Evolutionary conservation across 1,140 invertebrate species (phyloP), one percentile per base, ranked within the genome.

Genomic region (Schmidtea mediterranea): DNA sequence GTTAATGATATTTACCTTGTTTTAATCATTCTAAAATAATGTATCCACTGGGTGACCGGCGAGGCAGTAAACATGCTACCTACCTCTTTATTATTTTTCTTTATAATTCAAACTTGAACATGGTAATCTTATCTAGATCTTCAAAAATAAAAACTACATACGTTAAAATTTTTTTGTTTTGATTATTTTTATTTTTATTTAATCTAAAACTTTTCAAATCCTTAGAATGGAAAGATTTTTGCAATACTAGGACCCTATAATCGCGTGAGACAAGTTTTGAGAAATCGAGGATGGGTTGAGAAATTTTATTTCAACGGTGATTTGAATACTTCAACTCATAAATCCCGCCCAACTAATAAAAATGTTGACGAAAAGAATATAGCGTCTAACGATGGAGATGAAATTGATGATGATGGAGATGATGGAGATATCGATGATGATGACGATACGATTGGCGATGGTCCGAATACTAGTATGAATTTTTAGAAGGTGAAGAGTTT

Each of bases 251-350:
- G 69, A 21, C 64, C 65, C 3, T 71, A 71, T 55, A 63, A 67
- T 8, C 60, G 63, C 21, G 58, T 73, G 6, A 56, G 69, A 48
- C 57, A 65, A 18, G 63, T 65, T 43, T 51, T 73, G 9, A 50
- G 65, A 46, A 59, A 59, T 49, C 55, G 70, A 43, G 71, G 69
- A 1, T 71, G 69, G 69, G 61, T 71, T 18, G 69, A 71, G 54
- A 69, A 70, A 49, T 62, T 66, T 50, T 65, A 62, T 52, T 56
- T 57, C 46, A 55, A 59, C 10, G 12, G 12, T 23, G 40, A 41
- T 6, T 19, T 19, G 12, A 43, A 52, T n/a, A n/a, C 16, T 6
- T 37, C 16, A 37, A 46, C 16, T 16, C 16, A 15, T 8, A n/a
- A 37, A 16, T 32, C 26, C 3, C 16, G 16, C 3, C 3, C n/a